A percentile compares a stretch with the other conserved stretches of the same genome.
These are phyloP conservation scores for Embidobia sp. DNA, from an alignment of 2,888 invertebrate genomes.

Conservation along the genomic window DNA sequence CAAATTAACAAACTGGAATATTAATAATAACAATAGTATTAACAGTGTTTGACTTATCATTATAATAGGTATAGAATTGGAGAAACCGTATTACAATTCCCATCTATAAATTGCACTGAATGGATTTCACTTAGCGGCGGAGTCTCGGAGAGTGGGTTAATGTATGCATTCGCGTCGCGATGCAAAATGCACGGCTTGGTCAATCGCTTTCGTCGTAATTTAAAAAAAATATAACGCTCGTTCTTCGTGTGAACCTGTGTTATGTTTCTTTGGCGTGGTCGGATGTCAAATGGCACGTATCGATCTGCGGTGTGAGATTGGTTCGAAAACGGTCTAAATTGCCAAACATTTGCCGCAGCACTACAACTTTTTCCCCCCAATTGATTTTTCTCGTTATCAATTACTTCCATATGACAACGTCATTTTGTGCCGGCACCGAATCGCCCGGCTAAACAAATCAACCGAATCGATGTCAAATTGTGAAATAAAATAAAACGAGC, in stretches of 20 bases:
- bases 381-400: conserved; percentile 38
- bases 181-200: conserved; percentile 9
- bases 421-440: conserved; percentile 3
- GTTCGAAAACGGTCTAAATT: conserved; percentile 22
- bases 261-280: conserved; percentile 24
- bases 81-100: conserved; percentile 22
- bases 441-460: conserved; percentile 4
- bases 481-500: conserved; percentile 9
- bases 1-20: no score
- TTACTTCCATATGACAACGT: conserved; percentile 31
- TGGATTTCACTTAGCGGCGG: conserved; percentile 24
- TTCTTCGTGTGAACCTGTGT: conserved; percentile 22
- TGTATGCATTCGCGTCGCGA: conserved; percentile 24
- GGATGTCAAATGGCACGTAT: conserved; percentile 48
- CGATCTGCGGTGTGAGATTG: conserved; percentile 45
- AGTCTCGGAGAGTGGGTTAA: conserved; percentile 29
- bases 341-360: conserved; percentile 31
- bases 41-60: conserved; percentile 1
- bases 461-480: neutral
- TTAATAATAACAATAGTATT: neutral
- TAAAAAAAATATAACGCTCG: conserved; percentile 39
- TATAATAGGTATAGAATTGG: conserved; percentile 1
- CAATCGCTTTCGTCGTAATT: conserved; percentile 10
- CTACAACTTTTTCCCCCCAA: conserved; percentile 27
- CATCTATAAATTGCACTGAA: conserved; percentile 22